Percentiles rank a stretch among this genome's conserved stretches.
phyloP scores from a whole-genome alignment of 2,888 invertebrate genomes.

The Frankliniella fusca region DNA sequence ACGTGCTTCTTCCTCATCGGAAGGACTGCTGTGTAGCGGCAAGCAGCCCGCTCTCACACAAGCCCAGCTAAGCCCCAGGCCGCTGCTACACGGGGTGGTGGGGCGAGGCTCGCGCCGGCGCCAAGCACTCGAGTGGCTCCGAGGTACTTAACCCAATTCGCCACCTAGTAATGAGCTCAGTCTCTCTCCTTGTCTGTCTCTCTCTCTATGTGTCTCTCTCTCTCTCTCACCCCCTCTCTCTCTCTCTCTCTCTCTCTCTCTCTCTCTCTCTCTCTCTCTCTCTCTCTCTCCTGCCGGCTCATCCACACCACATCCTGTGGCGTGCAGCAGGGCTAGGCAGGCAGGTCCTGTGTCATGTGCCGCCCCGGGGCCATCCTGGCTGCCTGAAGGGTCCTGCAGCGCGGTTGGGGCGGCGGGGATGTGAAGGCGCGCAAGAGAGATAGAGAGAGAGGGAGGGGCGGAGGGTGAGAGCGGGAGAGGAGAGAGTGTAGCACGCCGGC shows the following conservation, averaged over 20 bases:
- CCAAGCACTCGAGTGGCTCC: background rate
- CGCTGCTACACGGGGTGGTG: too few relatives aligned
- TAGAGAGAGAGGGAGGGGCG: background rate
- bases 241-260: background rate
- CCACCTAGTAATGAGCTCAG: constrained; percentile 13
- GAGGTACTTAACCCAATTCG: constrained; percentile 22
- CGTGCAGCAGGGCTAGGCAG: too few relatives aligned
- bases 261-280: background rate
- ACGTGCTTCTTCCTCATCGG: too few relatives aligned
- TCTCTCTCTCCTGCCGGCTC: too few relatives aligned
- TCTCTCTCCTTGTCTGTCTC: background rate
- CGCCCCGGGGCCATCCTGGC: too few relatives aligned
- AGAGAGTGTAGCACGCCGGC: background rate
- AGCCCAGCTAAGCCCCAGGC: background rate
- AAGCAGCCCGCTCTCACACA: background rate
- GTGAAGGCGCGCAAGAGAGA: background rate
- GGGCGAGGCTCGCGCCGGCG: background rate
- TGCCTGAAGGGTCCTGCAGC: too few relatives aligned
- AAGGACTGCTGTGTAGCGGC: background rate
- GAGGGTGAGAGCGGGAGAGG: background rate
- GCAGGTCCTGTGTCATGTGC: too few relatives aligned
- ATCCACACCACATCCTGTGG: too few relatives aligned
- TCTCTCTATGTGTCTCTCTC: too few relatives aligned
- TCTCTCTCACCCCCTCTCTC: background rate
- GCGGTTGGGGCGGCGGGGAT: too few relatives aligned